Base-by-base conservation (phyloP, 2,797 vertebrate species). In the Enteromius anoplus region DNA sequence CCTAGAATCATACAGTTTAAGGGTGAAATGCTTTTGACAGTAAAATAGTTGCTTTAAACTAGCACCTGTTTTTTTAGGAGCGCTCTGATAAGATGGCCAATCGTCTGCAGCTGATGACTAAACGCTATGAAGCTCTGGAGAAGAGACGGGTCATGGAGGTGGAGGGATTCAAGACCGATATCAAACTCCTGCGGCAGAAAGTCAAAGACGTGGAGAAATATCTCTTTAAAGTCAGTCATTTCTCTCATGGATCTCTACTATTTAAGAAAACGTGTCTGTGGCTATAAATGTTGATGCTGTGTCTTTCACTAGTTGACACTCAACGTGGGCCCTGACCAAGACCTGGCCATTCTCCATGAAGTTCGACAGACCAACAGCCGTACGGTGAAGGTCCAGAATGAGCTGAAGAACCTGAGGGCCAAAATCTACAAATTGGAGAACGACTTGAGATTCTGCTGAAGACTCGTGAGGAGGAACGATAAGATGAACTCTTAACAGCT, bases 121-220 rank as follows among this genome's bases (percentile, higher is more conserved):
- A 94, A 89, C 96, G 97, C 6, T 99, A 97, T 0, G 96, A 99
- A 85, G 94, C 97, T 8, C 88, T 99, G 90, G 96, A 98, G 88
- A 97, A 96, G 86, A 95, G 98, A 19, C 95, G 97, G 2, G 81
- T 76, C 37, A 92, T 99, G 95, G 98, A 99, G 90, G 97, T 95
- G 6, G 97, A 99, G 88, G 98, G 98, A 84, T 99, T 96, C 89
- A 97, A 96, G 89, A 96, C 94, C 0, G 98, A 99, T 82, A 94
- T 98, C 79, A 98, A 96, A 87, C 92, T 90, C 78, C 94, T 99
- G 68, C 92, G 95, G 82, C 96, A 97, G 92, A 97, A 96, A 89
- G 91, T 99, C 75, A 97, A 96, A 92, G 96, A 96, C 65, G 92
- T 99, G 47, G 98, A 99, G 89, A 97, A 96, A 82, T 95, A 96